phyloP scores from a whole-genome alignment of 1,140 invertebrate genomes.

The Drosophila tropicalis region DNA sequence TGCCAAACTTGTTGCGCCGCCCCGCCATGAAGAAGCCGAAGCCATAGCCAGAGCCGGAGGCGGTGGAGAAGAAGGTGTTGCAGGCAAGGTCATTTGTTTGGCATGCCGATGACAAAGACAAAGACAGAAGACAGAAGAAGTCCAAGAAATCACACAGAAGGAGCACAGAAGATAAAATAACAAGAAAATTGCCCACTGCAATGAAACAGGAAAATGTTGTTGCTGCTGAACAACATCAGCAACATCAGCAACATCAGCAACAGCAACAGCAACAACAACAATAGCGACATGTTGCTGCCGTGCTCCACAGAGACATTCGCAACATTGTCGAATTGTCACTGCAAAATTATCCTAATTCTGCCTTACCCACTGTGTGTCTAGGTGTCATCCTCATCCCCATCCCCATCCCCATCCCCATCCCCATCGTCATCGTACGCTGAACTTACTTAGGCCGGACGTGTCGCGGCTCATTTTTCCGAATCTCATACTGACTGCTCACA shows the following conservation, averaged over 20 bases:
- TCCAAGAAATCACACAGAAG: slow-evolving; percentile 22
- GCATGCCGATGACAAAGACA: slow-evolving; percentile 74
- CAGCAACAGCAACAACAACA: slow-evolving; percentile 18
- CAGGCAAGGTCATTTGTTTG: slow-evolving; percentile 77
- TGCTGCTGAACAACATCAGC: slow-evolving; percentile 6
- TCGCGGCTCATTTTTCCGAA: slow-evolving; percentile 26
- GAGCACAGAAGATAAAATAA: slow-evolving; percentile 24
- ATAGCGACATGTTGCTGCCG: slow-evolving; percentile 40
- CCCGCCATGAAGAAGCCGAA: background rate
- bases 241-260: background rate
- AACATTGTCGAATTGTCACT: background rate
- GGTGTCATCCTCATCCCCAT: slow-evolving; percentile 44
- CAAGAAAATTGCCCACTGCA: slow-evolving; percentile 33
- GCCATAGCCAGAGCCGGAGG: no score
- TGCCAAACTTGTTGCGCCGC: slow-evolving; percentile 73
- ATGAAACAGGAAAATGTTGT: slow-evolving; percentile 48
- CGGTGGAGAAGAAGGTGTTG: background rate
- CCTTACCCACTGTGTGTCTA: slow-evolving; percentile 43
- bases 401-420: slow-evolving; percentile 26
- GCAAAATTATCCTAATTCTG: slow-evolving; percentile 4
- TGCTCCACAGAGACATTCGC: slow-evolving; percentile 30
- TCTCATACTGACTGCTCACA: slow-evolving; percentile 3
- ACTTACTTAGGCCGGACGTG: slow-evolving; percentile 58
- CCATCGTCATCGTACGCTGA: slow-evolving; percentile 35
- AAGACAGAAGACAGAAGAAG: slow-evolving; percentile 4